phyloP scores from a whole-genome alignment of 1,140 invertebrate genomes.

The Brachionus plicatilis region DNA sequence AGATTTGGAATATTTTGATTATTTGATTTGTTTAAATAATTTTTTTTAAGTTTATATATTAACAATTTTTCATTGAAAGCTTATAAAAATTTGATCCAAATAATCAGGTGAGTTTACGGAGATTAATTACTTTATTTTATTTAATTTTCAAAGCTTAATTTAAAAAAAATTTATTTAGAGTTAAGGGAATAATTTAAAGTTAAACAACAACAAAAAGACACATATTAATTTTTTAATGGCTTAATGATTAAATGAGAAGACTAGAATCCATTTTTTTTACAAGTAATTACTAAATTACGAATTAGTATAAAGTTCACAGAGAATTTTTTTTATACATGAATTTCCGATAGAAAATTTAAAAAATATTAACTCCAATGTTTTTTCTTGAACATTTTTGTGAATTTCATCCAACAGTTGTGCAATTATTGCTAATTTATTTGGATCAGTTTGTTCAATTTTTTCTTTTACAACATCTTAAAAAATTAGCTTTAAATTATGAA shows the following conservation, averaged over 20 bases:
- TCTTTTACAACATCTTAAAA: not conserved
- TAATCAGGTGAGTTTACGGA: not conserved
- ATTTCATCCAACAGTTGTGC: not conserved
- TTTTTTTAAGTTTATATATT: too few relatives aligned
- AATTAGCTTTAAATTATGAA: not conserved
- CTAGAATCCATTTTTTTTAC: not conserved
- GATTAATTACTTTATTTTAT: not conserved
- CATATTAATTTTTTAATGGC: not conserved
- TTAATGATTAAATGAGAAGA: not conserved
- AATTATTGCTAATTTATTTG: not conserved
- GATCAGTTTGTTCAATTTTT: not conserved
- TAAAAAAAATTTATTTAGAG: not conserved
- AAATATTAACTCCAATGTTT: constrained; percentile 10
- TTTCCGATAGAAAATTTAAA: not conserved
- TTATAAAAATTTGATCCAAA: not conserved
- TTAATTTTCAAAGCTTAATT: not conserved
- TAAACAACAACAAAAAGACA: not conserved
- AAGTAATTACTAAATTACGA: not conserved
- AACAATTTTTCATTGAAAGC: not conserved
- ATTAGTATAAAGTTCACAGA: constrained; percentile 23
- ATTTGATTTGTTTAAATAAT: too few relatives aligned
- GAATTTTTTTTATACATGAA: constrained; percentile 4
- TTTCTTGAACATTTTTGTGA: not conserved
- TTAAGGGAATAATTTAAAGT: too few relatives aligned
- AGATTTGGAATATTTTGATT: not conserved